phyloP scores from a whole-genome alignment of 2,113 vertebrate species.

The Platysteira castanea region DNA sequence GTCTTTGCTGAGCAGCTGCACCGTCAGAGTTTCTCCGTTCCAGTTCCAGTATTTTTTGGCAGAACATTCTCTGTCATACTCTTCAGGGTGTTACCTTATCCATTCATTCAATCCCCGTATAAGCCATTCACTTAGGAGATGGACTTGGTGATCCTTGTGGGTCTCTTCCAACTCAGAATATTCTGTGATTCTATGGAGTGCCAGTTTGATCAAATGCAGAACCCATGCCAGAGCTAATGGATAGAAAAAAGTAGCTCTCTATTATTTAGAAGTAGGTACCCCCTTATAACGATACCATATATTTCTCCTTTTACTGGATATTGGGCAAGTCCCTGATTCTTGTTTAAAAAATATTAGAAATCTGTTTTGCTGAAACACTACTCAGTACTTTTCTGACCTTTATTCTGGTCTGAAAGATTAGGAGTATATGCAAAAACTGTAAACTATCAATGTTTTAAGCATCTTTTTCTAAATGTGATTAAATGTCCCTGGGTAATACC shows the following conservation, averaged over 20 bases:
- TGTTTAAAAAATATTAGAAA: neutral
- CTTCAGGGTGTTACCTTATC: neutral
- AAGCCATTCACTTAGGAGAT: neutral
- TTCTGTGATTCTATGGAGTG: neutral
- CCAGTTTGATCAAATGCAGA: neutral
- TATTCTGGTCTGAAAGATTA: neutral
- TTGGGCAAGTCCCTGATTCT: neutral
- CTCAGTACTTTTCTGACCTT: neutral
- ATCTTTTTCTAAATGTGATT: neutral
- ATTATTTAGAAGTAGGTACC: neutral
- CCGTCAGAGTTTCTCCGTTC: neutral
- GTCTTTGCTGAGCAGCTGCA: neutral
- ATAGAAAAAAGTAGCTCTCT: neutral
- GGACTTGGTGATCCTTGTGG: neutral
- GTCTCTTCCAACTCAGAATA: neutral
- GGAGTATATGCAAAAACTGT: neutral
- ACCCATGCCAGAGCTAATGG: neutral
- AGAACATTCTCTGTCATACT: neutral
- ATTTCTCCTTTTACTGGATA: neutral
- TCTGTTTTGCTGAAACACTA: neutral
- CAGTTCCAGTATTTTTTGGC: neutral
- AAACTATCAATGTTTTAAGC: neutral
- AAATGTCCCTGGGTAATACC: neutral
- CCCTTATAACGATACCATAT: neutral
- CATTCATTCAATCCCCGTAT: neutral